These are phyloP conservation scores for Haliclona indistincta DNA, from an alignment of 37 sponge, comb jelly and placozoan species.

Conservation along the genomic window DNA sequence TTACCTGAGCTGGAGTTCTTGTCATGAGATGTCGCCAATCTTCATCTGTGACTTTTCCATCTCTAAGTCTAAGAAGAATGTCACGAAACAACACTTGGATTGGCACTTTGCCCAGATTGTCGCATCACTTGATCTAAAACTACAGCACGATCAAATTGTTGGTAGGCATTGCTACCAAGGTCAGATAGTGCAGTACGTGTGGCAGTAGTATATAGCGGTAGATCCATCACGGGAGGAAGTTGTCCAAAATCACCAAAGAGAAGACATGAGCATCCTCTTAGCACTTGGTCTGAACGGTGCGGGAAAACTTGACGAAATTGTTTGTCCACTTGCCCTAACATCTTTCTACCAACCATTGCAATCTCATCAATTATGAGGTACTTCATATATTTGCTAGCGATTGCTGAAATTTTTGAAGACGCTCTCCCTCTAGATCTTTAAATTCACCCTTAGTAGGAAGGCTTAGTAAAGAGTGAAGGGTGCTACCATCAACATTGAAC, in stretches of 20 bases:
- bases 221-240: constrained; percentile 31
- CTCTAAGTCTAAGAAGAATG: constrained; percentile 26
- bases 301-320: constrained; percentile 24
- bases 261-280: constrained; percentile 35
- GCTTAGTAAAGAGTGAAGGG: constrained; percentile 45
- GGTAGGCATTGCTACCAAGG: constrained; percentile 8
- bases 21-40: constrained; percentile 44
- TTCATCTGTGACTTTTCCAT: constrained; percentile 10
- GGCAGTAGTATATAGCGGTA: constrained; percentile 19
- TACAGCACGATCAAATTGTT: not conserved
- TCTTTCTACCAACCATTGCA: constrained; percentile 24
- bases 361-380: constrained; percentile 26
- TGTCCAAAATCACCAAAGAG: constrained; percentile 42
- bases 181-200: constrained; percentile 14
- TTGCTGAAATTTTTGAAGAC: constrained; percentile 19
- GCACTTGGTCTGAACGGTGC: not conserved
- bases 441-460: constrained; percentile 34
- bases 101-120: not conserved
- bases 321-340: constrained; percentile 26
- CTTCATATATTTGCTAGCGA: not conserved
- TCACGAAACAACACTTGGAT: constrained; percentile 28
- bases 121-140: not conserved
- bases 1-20: not conserved
- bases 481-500: constrained; percentile 41
- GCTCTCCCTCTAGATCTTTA: constrained; percentile 33